Conservation (phyloP, 2,797 vertebrate species). For the Acipenser ruthenus region DNA sequence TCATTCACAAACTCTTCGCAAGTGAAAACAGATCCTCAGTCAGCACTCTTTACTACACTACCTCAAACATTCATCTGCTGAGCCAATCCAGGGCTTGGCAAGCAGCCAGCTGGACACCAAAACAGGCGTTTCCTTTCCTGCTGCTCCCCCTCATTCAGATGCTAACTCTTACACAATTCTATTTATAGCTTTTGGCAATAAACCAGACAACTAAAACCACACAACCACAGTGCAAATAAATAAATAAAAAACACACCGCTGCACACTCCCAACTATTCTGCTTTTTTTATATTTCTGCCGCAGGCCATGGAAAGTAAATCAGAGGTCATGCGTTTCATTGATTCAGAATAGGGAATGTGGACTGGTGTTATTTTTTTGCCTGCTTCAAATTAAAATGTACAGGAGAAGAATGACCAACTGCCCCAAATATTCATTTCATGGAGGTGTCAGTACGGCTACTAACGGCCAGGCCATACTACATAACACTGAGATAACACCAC, state of each 20-base stretch:
- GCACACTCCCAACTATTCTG: conserved; percentile 9
- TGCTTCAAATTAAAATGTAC: conserved; percentile 21
- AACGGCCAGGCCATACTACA: too few species aligned
- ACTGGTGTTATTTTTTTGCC: conserved; percentile 29
- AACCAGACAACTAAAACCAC: conserved; percentile 57
- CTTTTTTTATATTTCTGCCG: conserved; percentile 17
- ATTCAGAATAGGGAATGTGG: neutral
- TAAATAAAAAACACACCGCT: neutral
- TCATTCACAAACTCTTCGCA: conserved; percentile 19
- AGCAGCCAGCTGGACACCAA: conserved; percentile 60
- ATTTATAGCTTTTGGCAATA: conserved; percentile 71
- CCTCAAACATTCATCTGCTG: conserved; percentile 46
- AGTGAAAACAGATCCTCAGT: conserved; percentile 24
- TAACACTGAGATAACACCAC: too few species aligned
- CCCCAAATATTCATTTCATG: too few species aligned
- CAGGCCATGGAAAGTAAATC: neutral
- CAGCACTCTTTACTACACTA: conserved; percentile 41
- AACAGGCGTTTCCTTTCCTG: conserved; percentile 56
- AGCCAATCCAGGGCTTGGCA: conserved; percentile 49
- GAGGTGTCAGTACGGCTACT: too few species aligned
- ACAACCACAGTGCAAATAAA: conserved; percentile 34
- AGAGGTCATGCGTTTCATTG: neutral
- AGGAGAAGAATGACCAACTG: too few species aligned
- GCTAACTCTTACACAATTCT: conserved; percentile 54
- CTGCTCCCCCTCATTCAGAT: conserved; percentile 54